Evolutionary conservation across 2,797 vertebrate genomes (phyloP).

Genomic region (Oreochromis grahami): DNA sequence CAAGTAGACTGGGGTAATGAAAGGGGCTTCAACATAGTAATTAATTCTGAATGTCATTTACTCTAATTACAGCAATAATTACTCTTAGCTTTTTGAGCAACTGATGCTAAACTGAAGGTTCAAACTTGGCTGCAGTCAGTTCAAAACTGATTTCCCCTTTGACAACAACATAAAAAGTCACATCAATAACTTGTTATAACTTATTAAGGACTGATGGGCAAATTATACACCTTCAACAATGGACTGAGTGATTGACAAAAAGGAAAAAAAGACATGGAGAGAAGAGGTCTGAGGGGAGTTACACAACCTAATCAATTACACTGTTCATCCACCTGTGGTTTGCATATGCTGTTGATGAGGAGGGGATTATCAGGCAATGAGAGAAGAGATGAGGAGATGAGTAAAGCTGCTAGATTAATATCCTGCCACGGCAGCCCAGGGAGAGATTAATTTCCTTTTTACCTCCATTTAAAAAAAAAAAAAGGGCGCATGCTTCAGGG

Average conservation of each 20-base stretch:
- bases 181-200: not conserved
- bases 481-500: constrained; percentile 14
- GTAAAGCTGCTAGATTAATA: constrained; percentile 74
- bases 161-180: not conserved
- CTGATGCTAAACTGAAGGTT: not conserved
- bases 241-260: not conserved
- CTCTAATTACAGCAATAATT: constrained; percentile 28
- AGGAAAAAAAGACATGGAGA: not conserved
- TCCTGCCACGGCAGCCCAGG: constrained; percentile 65
- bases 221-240: constrained; percentile 8
- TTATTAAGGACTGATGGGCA: not conserved
- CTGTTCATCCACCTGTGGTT: constrained; percentile 49
- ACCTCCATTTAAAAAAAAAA: constrained; percentile 53
- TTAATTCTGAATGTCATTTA: constrained; percentile 46
- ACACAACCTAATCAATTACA: constrained; percentile 46
- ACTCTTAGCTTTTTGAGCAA: not conserved
- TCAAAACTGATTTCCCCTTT: not conserved
- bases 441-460: constrained; percentile 76
- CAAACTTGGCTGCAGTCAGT: not conserved
- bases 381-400: constrained; percentile 59
- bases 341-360: constrained; percentile 64
- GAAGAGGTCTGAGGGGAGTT: constrained; percentile 13
- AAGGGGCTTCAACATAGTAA: not conserved
- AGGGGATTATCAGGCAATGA: constrained; percentile 61
- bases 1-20: constrained; percentile 13